phyloP scores from a whole-genome alignment of 64 coral and sea anemone species.

The Anthopleura sola region DNA sequence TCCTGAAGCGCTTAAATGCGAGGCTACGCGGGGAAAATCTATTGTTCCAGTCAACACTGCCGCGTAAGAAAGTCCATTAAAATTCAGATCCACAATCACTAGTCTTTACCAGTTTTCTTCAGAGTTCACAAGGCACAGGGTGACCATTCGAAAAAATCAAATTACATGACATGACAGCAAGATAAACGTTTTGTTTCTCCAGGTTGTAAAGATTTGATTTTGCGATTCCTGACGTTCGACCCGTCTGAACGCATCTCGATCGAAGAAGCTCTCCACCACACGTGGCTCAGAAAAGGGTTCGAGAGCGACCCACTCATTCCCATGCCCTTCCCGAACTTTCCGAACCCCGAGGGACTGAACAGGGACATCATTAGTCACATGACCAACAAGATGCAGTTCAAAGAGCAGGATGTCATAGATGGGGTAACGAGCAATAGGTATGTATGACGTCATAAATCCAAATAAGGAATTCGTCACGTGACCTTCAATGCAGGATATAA shows the following conservation, averaged over 20 bases:
- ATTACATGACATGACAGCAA: too few relatives aligned
- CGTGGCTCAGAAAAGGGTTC: constrained; percentile 68
- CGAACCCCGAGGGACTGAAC: constrained; percentile 46
- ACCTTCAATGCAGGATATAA: too few relatives aligned
- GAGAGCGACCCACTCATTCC: constrained; percentile 56
- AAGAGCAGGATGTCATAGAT: constrained; percentile 36
- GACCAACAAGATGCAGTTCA: constrained; percentile 65
- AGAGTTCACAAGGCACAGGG: too few relatives aligned
- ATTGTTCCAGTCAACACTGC: too few relatives aligned
- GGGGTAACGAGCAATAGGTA: constrained; percentile 73
- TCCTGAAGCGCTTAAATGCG: too few relatives aligned
- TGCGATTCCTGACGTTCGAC: constrained; percentile 76
- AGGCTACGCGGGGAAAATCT: too few relatives aligned
- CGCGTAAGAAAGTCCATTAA: too few relatives aligned
- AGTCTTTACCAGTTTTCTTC: too few relatives aligned
- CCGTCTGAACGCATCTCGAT: constrained; percentile 64
- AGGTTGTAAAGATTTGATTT: constrained; percentile 81
- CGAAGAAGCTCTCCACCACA: constrained; percentile 61
- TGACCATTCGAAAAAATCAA: too few relatives aligned
- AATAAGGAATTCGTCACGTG: too few relatives aligned
- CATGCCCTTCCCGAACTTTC: constrained; percentile 65
- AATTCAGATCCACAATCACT: too few relatives aligned
- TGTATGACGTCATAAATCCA: constrained; percentile 8
- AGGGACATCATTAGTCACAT: constrained; percentile 69
- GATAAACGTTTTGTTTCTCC: background rate